A percentile compares a stretch with the other conserved stretches of the same genome.
Evolutionary conservation across 1,140 invertebrate species (phyloP).

Genomic region (Harlomillsia oculata): DNA sequence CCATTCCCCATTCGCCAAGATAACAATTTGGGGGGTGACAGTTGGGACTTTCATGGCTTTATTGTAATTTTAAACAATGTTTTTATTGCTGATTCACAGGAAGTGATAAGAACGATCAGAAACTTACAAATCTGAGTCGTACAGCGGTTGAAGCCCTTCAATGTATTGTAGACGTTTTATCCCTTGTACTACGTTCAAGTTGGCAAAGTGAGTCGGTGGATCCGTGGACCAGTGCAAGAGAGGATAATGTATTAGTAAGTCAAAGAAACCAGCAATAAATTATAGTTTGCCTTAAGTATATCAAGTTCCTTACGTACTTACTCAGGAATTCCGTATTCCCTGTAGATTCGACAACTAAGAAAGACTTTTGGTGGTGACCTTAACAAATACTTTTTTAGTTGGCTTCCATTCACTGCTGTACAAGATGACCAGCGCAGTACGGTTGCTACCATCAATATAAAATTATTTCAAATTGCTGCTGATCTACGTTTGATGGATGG

Average conservation of each 20-base stretch:
- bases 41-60: no score
- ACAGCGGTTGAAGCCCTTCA: slow-evolving; percentile 8
- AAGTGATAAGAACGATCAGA: no score
- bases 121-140: no score
- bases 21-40: no score
- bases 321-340: no score
- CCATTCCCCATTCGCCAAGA: no score
- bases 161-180: slow-evolving; percentile 14
- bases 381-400: slow-evolving; percentile 23
- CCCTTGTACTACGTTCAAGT: neutral
- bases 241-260: neutral
- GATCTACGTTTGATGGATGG: slow-evolving; percentile 15
- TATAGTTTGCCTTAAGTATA: neutral
- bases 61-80: no score
- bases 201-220: neutral
- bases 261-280: neutral
- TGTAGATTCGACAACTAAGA: slow-evolving; percentile 8
- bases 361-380: slow-evolving; percentile 21
- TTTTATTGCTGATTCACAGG: no score
- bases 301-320: neutral
- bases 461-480: slow-evolving; percentile 21
- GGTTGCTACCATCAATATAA: slow-evolving; percentile 12
- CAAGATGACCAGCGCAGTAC: slow-evolving; percentile 11
- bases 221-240: neutral
- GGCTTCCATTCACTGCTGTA: slow-evolving; percentile 16